Evolutionary conservation across 2,888 invertebrate genomes (phyloP), one percentile per base, ranked within the genome.

Genomic region (Drosophila austrosaltans): DNA sequence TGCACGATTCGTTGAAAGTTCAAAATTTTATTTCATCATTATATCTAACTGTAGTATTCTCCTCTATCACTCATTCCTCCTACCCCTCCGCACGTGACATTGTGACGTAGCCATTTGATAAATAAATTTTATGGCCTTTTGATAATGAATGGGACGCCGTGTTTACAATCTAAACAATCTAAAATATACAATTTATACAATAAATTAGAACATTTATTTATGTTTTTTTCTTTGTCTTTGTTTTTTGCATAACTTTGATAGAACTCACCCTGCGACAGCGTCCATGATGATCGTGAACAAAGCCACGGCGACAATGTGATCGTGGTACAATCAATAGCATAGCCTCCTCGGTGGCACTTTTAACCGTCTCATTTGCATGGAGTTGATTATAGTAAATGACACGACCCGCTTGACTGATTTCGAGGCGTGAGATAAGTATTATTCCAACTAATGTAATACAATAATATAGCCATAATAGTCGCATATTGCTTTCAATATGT

Each of bases 261-360:
- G 16, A 16, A 82, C 79, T 80, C 48, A 89, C 88, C 62, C 72
- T 67, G 3, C 90, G 78, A 48, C 90, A 90, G 36, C 78, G 87
- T 28, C 89, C 81, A 42, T 76, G 83, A 66, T 90, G 88, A 78
- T 90, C 90, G 12, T 30, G 30, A 54, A 77, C 78, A 20, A 53
- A 75, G 10, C 85, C 87, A 10, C 32, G 71, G 0, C 40, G 63
- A 22, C 90, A 90, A 25, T 57, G 61, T 0, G 53, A 25, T 1
- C 75, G 58, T 2, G 64, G 66, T 2, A 75, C n/a, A 3, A 70
- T 72, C n/a, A 90, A 79, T 3, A 90, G 73, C 78, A 85, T 90
- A 30, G 89, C 60, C 53, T 72, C 73, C 6, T 88, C 76, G 10
- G 48, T 48, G 48, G 25, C 6, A 89, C 48, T 4, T 54, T 6